Percentiles rank a stretch among this genome's conserved stretches.
These are phyloP conservation scores for Bimastos eiseni DNA, from an alignment of 2,888 invertebrate species.

Conservation along the genomic window DNA sequence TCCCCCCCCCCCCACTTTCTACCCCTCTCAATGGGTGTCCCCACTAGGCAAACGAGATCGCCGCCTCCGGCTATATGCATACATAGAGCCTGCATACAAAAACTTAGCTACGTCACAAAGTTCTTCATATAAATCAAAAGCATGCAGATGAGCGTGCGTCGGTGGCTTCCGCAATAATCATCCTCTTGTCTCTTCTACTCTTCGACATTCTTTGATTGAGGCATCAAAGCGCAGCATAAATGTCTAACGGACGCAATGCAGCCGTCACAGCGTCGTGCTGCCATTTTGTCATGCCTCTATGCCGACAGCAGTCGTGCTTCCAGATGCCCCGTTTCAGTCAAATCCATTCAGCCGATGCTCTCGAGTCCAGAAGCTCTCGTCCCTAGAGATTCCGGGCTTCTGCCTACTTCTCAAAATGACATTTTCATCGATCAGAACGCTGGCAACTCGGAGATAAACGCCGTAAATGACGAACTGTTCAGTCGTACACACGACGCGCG, in stretches of 20 bases:
- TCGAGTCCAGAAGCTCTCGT: not conserved
- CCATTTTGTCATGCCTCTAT: conserved; percentile 4
- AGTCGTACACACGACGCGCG: not conserved
- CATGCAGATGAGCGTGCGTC: not conserved
- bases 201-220: not conserved
- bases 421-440: not conserved
- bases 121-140: too few species aligned
- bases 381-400: not conserved
- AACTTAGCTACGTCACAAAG: too few species aligned
- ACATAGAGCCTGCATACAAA: too few species aligned
- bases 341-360: not conserved
- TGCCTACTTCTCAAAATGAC: not conserved
- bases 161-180: not conserved
- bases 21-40: too few species aligned
- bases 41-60: too few species aligned
- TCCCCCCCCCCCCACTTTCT: too few species aligned
- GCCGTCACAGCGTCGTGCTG: not conserved
- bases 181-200: not conserved
- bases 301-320: not conserved
- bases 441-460: conserved; percentile 6
- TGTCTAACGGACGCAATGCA: not conserved
- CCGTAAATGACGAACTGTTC: not conserved
- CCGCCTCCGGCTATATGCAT: too few species aligned
- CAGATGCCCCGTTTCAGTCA: not conserved
- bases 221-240: not conserved